Percentiles rank a stretch among this genome's conserved stretches.
Evolutionary conservation across 1,140 invertebrate genomes (phyloP).

Genomic region (Paramacrobiotus metropolitanus): DNA sequence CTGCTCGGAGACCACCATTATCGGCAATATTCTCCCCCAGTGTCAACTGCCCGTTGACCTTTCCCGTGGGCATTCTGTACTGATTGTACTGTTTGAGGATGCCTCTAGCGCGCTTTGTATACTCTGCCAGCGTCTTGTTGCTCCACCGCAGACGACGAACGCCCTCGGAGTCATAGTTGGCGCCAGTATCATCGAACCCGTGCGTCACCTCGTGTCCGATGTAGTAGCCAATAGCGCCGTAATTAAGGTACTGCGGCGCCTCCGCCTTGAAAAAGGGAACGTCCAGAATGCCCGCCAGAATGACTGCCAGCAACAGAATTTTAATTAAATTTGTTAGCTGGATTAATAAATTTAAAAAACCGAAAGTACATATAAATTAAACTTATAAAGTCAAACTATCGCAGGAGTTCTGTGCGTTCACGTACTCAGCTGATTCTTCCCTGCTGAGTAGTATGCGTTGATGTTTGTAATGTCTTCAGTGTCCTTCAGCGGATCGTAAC

Average conservation of each 20-base stretch:
- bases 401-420: too few species aligned
- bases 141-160: too few species aligned
- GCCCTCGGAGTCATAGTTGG: too few species aligned
- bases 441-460: too few species aligned
- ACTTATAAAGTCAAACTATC: too few species aligned
- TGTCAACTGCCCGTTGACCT: conserved; percentile 23
- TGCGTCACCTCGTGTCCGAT: conserved; percentile 87
- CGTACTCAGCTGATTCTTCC: too few species aligned
- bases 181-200: conserved; percentile 86
- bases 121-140: neutral
- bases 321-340: too few species aligned
- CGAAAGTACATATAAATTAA: too few species aligned
- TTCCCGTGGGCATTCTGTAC: conserved; percentile 9
- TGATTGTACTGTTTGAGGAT: conserved; percentile 31
- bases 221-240: conserved; percentile 82
- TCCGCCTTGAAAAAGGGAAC: conserved; percentile 72
- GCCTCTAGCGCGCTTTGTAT: neutral
- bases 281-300: conserved; percentile 83
- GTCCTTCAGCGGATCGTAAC: too few species aligned
- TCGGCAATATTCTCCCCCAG: conserved; percentile 30
- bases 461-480: too few species aligned
- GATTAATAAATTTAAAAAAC: too few species aligned
- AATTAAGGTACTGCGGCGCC: conserved; percentile 65
- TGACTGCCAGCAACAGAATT: too few species aligned
- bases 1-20: conserved; percentile 26